Percentiles rank a stretch among this genome's conserved stretches.
phyloP scores from a whole-genome alignment of 2,113 vertebrate species.

The Triplophysa dalaica region DNA sequence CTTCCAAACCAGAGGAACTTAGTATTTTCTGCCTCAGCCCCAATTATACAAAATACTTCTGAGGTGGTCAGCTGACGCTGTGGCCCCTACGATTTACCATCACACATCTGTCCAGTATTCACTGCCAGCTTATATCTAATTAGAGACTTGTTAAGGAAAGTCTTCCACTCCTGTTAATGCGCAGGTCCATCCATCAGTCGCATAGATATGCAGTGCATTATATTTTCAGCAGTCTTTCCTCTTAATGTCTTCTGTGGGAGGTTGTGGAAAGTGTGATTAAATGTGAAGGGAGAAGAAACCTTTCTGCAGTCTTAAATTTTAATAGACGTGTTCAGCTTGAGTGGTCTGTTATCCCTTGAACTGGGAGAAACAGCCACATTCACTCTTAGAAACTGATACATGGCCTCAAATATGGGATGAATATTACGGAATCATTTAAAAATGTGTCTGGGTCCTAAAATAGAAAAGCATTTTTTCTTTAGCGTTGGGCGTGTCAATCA shows the following conservation, averaged over 20 bases:
- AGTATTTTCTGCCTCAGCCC: conserved; percentile 3
- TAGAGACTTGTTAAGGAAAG: conserved; percentile 20
- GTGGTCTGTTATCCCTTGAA: conserved; percentile 1
- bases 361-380: background rate
- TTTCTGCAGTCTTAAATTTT: conserved; percentile 12
- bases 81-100: conserved; percentile 20
- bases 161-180: conserved; percentile 1
- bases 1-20: background rate
- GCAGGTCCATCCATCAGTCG: background rate
- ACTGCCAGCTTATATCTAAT: conserved; percentile 32
- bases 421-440: background rate
- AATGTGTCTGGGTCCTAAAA: background rate
- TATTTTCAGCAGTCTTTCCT: conserved; percentile 20
- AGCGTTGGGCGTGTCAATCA: too few relatives aligned
- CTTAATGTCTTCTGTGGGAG: conserved; percentile 30
- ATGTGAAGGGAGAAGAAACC: conserved; percentile 5
- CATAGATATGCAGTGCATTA: background rate
- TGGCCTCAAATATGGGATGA: background rate
- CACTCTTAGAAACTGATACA: background rate
- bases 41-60: conserved; percentile 27
- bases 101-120: conserved; percentile 24
- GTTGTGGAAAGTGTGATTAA: conserved; percentile 16
- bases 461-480: too few relatives aligned
- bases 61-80: conserved; percentile 6
- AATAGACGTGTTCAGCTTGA: conserved; percentile 6